Percentiles rank a stretch among this genome's conserved stretches.
phyloP scores from a whole-genome alignment of 2,113 vertebrate species.

The Ochotona princeps region DNA sequence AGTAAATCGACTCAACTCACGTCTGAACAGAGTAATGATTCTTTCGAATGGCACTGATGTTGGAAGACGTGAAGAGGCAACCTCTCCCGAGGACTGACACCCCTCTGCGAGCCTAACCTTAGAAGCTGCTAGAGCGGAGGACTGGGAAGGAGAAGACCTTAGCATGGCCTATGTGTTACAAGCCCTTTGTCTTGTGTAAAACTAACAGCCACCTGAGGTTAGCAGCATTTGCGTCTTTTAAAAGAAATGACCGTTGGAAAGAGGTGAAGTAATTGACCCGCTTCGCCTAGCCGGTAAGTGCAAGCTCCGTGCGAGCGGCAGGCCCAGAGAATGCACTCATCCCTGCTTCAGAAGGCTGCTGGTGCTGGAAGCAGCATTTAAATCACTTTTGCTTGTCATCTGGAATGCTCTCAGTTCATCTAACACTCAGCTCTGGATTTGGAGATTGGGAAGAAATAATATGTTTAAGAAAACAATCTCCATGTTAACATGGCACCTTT shows the following conservation, averaged over 20 bases:
- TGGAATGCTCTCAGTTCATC: background rate
- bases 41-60: background rate
- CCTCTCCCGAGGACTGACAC: background rate
- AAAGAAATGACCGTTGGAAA: background rate
- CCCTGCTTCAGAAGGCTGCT: background rate
- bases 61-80: background rate
- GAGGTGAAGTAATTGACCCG: background rate
- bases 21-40: constrained; percentile 2
- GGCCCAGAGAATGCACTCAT: background rate
- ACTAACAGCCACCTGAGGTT: background rate
- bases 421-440: background rate
- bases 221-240: background rate
- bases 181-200: background rate
- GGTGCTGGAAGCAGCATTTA: background rate
- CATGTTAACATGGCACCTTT: constrained; percentile 2
- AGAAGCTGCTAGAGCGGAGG: background rate
- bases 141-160: background rate
- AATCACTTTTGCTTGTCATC: background rate
- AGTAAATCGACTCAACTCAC: background rate
- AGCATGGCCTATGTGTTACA: background rate
- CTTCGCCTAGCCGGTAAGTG: background rate
- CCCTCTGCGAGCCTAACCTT: background rate
- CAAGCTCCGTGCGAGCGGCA: background rate
- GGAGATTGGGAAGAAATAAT: background rate
- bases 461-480: background rate